phyloP scores from a whole-genome alignment of 2,113 vertebrate genomes.

The Illadopsis cleaveri region DNA sequence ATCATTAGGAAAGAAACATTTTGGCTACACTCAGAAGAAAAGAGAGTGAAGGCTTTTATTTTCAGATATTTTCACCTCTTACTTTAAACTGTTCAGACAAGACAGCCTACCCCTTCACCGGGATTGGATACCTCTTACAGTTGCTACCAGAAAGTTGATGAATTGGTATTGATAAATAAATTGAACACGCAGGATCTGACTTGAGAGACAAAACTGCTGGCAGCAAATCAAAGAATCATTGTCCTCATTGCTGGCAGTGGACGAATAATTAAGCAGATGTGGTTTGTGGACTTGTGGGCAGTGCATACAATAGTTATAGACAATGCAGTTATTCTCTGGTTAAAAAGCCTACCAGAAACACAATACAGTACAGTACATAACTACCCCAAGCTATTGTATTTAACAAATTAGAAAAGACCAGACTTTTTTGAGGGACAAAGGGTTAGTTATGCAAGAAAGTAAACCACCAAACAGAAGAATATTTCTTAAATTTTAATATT shows the following conservation, averaged over 20 bases:
- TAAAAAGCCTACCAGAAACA: conserved; percentile 15
- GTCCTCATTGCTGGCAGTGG: conserved; percentile 47
- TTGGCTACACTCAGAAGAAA: background rate
- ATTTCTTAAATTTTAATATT: background rate
- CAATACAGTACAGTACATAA: conserved; percentile 24
- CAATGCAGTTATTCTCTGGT: conserved; percentile 39
- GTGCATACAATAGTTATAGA: conserved; percentile 21
- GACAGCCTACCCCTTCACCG: background rate
- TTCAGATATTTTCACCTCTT: background rate
- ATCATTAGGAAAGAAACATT: background rate
- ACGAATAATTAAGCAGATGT: conserved; percentile 58
- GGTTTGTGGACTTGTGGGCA: conserved; percentile 43
- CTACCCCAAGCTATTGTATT: conserved; percentile 15
- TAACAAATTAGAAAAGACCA: background rate
- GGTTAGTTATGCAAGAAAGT: conserved; percentile 10
- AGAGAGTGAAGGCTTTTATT: background rate
- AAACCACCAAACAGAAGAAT: background rate
- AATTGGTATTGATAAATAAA: conserved; percentile 16
- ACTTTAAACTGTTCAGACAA: background rate
- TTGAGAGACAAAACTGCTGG: background rate
- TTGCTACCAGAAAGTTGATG: background rate
- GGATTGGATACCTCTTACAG: background rate
- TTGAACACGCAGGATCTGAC: background rate
- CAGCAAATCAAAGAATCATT: conserved; percentile 40
- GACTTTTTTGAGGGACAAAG: conserved; percentile 7